Percentiles rank a stretch among this genome's conserved stretches.
Conservation (phyloP, 2,888 invertebrate species). For the Heliconius ismenius region DNA sequence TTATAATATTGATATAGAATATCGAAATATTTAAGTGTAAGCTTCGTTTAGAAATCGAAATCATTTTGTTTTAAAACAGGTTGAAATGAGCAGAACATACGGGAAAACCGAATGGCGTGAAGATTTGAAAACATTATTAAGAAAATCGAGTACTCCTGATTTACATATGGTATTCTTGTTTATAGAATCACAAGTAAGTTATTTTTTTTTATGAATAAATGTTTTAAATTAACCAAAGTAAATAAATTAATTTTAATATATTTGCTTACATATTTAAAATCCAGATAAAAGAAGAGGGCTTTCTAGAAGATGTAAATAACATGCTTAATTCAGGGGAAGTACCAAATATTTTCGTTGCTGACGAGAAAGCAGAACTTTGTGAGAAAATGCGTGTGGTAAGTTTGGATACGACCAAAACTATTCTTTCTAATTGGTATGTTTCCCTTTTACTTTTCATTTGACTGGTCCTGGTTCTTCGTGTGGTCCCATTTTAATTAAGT, state of each 20-base stretch:
- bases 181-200: conserved; percentile 90
- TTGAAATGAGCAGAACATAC: conserved; percentile 94
- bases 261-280: background rate
- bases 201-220: background rate
- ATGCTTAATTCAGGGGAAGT: conserved; percentile 96
- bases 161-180: conserved; percentile 94
- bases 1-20: background rate
- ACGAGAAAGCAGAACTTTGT: conserved; percentile 94
- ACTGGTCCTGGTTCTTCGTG: too few species aligned
- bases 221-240: background rate
- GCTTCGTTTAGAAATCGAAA: background rate
- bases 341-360: conserved; percentile 92
- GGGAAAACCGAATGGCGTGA: conserved; percentile 94
- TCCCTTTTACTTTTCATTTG: too few species aligned
- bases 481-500: too few species aligned
- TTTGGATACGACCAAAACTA: conserved; percentile 31
- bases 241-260: background rate
- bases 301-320: conserved; percentile 96
- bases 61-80: conserved; percentile 73
- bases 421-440: too few species aligned
- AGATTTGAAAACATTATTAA: conserved; percentile 91
- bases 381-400: conserved; percentile 92
- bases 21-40: background rate
- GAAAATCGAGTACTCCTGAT: conserved; percentile 91
- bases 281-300: conserved; percentile 95